Conservation (phyloP, 2,797 vertebrate genomes). For the Simalia tracyae region DNA sequence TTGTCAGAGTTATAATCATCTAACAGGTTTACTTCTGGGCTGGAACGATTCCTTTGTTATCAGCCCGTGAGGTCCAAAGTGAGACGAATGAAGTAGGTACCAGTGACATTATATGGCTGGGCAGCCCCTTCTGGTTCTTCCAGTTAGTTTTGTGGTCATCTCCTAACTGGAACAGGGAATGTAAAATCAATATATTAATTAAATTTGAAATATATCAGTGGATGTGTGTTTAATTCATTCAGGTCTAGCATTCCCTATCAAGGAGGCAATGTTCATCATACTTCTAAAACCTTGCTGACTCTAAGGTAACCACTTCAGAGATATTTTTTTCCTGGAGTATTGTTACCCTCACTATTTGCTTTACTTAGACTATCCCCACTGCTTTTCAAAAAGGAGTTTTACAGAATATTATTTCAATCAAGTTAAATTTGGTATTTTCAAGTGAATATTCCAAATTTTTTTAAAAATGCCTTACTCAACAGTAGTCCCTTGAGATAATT, state of each 20-base stretch:
- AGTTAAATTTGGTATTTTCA: not conserved
- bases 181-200: not conserved
- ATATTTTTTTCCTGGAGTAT: not conserved
- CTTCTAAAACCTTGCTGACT: not conserved
- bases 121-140: conserved; percentile 25
- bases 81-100: conserved; percentile 75
- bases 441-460: not conserved
- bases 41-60: conserved; percentile 76
- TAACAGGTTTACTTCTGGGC: conserved; percentile 76
- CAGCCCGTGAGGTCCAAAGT: conserved; percentile 76
- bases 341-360: not conserved
- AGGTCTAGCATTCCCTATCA: not conserved
- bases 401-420: not conserved
- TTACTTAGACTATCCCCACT: not conserved
- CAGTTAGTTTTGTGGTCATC: conserved; percentile 24
- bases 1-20: conserved; percentile 78
- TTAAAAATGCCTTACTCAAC: not conserved
- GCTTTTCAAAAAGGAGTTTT: not conserved
- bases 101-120: conserved; percentile 68
- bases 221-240: not conserved
- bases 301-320: not conserved
- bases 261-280: not conserved
- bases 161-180: conserved; percentile 4
- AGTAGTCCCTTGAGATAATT: not conserved
- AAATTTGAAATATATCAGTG: not conserved